Evolutionary conservation across 1,140 invertebrate species (phyloP).

Genomic region (Diuraphis noxia): DNA sequence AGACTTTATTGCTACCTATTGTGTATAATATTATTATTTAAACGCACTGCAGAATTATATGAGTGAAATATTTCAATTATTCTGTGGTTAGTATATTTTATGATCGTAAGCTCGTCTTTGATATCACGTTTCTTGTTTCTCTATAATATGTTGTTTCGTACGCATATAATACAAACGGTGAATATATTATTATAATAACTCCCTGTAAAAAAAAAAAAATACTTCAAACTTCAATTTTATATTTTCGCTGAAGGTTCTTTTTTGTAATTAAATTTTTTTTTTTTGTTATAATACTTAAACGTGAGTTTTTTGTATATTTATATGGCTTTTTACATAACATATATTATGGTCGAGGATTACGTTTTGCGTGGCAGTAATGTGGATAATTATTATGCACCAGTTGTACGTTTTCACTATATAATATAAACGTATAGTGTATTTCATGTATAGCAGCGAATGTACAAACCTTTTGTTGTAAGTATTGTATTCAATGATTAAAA

Average conservation of each 20-base stretch:
- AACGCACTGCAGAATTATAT: neutral
- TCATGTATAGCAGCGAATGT: neutral
- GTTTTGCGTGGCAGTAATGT: neutral
- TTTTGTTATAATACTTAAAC: neutral
- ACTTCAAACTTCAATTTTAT: constrained; percentile 1
- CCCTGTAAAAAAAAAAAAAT: neutral
- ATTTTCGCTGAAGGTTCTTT: neutral
- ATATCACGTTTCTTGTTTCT: neutral
- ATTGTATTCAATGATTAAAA: constrained; percentile 14
- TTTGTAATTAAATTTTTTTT: neutral
- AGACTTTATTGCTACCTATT: neutral
- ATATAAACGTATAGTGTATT: neutral
- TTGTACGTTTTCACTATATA: constrained; percentile 5
- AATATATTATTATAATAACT: neutral
- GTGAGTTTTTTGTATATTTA: neutral
- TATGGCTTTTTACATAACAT: constrained; percentile 15
- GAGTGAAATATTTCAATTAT: constrained; percentile 5
- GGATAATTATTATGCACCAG: constrained; percentile 24
- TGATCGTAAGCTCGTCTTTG: neutral
- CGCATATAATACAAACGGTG: neutral
- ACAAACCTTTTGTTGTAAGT: constrained; percentile 11
- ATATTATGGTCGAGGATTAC: neutral
- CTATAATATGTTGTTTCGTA: constrained; percentile 1
- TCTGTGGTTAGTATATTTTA: neutral
- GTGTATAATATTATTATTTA: neutral